These are phyloP conservation scores for Rhagonycha fulva DNA, from an alignment of 2,888 invertebrate species.

Conservation along the genomic window DNA sequence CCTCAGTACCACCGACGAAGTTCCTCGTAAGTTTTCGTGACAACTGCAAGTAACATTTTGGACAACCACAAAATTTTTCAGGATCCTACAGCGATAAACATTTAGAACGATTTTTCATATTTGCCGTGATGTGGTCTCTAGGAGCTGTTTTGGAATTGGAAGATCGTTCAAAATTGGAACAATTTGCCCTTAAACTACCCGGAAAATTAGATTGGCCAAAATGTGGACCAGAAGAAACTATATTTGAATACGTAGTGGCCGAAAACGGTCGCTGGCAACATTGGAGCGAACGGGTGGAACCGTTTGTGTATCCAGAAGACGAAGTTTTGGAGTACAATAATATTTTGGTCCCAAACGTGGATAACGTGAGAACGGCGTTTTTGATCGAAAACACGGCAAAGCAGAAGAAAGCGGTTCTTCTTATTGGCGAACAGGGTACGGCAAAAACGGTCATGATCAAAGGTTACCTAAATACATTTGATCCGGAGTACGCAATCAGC, in stretches of 20 bases:
- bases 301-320: constrained; percentile 74
- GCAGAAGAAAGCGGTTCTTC: constrained; percentile 78
- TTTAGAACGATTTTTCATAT: constrained; percentile 77
- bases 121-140: constrained; percentile 86
- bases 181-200: constrained; percentile 68
- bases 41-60: background rate
- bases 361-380: constrained; percentile 85
- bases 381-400: constrained; percentile 80
- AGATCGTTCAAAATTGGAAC: constrained; percentile 72
- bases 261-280: constrained; percentile 79
- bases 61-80: background rate
- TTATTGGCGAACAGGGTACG: constrained; percentile 90
- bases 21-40: constrained; percentile 37
- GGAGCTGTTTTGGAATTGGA: constrained; percentile 82
- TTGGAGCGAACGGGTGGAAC: constrained; percentile 76
- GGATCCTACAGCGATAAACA: constrained; percentile 61
- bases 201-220: constrained; percentile 78
- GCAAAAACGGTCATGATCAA: constrained; percentile 93
- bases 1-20: constrained; percentile 53
- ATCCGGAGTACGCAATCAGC: constrained; percentile 76
- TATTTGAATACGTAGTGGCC: constrained; percentile 80
- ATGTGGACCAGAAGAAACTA: constrained; percentile 68
- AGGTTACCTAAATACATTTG: constrained; percentile 74
- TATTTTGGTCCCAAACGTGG: constrained; percentile 87
- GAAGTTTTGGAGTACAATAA: constrained; percentile 75